Percentiles rank a stretch among this genome's conserved stretches.
phyloP scores from a whole-genome alignment of 2,113 vertebrate genomes.

The Bos javanicus region DNA sequence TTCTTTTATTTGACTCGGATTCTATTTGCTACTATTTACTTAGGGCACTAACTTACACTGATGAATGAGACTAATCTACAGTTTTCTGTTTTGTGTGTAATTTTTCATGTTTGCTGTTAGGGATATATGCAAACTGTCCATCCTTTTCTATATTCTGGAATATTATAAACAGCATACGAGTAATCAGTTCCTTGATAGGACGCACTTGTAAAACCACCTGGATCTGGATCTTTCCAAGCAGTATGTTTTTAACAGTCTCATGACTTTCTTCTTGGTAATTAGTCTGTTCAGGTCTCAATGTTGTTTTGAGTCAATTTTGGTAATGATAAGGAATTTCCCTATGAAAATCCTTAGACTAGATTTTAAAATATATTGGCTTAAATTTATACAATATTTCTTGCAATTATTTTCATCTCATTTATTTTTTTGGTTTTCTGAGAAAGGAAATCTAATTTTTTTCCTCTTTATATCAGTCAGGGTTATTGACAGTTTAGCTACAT shows the following conservation, averaged over 20 bases:
- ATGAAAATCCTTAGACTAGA: not conserved
- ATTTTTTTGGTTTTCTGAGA: not conserved
- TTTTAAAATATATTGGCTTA: not conserved
- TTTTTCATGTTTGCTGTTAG: conserved; percentile 8
- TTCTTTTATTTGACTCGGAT: not conserved
- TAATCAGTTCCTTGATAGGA: not conserved
- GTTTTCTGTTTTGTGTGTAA: not conserved
- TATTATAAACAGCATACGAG: not conserved
- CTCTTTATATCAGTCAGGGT: not conserved
- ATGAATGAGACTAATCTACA: not conserved
- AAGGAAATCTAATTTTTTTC: not conserved
- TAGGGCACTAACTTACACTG: not conserved
- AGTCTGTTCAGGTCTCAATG: not conserved
- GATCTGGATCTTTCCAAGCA: not conserved
- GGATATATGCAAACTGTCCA: not conserved
- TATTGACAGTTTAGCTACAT: not conserved
- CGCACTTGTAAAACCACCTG: not conserved
- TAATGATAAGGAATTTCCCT: not conserved
- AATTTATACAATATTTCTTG: not conserved
- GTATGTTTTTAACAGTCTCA: not conserved
- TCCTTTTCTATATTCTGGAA: not conserved
- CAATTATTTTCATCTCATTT: not conserved
- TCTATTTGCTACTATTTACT: not conserved
- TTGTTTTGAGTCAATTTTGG: not conserved
- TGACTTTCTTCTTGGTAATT: not conserved